Base-by-base conservation (phyloP, 2,888 invertebrate species). In the Exocentrus adspersus region DNA sequence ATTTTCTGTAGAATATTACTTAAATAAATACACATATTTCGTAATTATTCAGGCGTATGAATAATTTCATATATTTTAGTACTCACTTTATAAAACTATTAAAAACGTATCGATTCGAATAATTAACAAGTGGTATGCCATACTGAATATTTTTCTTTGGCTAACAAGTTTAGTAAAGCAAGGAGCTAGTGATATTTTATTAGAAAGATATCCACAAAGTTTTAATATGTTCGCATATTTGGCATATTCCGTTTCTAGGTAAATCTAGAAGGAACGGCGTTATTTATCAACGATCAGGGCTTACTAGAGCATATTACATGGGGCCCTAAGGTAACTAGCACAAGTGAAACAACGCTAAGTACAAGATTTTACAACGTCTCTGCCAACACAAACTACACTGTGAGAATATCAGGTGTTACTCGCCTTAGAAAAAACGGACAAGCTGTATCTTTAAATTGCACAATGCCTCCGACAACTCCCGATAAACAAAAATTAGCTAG, bases 331-430 rank as follows among this genome's bases (percentile, higher is more conserved):
- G 84, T 84, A 7, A 87, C 87, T 65, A 86, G 86, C 58, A 86
- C 89, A 6, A 85, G 86, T 64, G 84, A 83, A 69, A 84, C 81
- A 53, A 79, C 75, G 10, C 82, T 84, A 46, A 85, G 80, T 62
- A 84, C 86, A 14, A 84, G 85, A 54, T 91, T 91, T 76, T 89
- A 90, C 72, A 88, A 89, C 48, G 86, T 93, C 28, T 89, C 90
- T 58, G 89, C 94, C 2, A 94, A 95, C 80, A 95, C 94, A 0
- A 90, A 92, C 80, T 94, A 94, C 80, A 92, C 92, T 10, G 90
- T 93, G 21, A 86, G 86, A 0, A 86, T 94, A 60, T 90, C 90
- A 60, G 94, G 91, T 0, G 89, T 93, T 75, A 94, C 93, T 0
- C 86, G 92, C 54, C 88, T 90, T 42, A 88, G 92, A 50, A 88